A percentile compares a stretch with the other conserved stretches of the same genome.
Evolutionary conservation across 2,888 invertebrate species (phyloP).

Genomic region (Epinotia demarniana): DNA sequence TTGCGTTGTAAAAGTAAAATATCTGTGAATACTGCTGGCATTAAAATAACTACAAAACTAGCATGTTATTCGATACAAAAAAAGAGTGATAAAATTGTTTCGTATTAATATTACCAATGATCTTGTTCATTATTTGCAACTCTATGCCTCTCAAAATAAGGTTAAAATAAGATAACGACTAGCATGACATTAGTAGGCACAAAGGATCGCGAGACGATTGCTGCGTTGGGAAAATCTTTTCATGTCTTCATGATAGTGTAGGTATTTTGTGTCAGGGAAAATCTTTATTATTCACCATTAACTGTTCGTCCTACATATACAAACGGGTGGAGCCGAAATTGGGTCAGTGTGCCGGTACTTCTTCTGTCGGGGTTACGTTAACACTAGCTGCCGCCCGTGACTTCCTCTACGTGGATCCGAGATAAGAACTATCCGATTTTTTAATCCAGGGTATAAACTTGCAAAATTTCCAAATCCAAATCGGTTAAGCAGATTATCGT

Average conservation of each 20-base stretch:
- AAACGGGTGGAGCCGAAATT: conserved; percentile 5
- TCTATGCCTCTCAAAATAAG: conserved; percentile 10
- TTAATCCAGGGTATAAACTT: too few species aligned
- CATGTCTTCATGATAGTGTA: conserved; percentile 11
- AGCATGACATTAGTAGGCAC: neutral
- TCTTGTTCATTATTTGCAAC: neutral
- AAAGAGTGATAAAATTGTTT: conserved; percentile 4
- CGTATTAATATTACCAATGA: neutral
- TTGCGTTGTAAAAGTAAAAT: neutral
- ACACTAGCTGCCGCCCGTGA: too few species aligned
- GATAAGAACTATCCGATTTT: too few species aligned
- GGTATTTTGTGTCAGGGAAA: conserved; percentile 1
- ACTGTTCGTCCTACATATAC: neutral
- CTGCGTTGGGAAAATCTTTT: conserved; percentile 12
- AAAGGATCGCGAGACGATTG: conserved; percentile 15
- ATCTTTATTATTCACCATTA: conserved; percentile 8
- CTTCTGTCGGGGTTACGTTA: conserved; percentile 3
- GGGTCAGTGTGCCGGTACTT: conserved; percentile 21
- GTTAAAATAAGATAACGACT: neutral
- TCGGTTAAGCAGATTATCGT: too few species aligned
- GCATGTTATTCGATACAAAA: neutral
- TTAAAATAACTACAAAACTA: conserved; percentile 14
- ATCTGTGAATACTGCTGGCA: neutral
- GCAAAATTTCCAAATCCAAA: too few species aligned
- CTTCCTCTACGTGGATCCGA: too few species aligned